phyloP scores from a whole-genome alignment of 1,140 invertebrate genomes.

The Trichogramma pretiosum region DNA sequence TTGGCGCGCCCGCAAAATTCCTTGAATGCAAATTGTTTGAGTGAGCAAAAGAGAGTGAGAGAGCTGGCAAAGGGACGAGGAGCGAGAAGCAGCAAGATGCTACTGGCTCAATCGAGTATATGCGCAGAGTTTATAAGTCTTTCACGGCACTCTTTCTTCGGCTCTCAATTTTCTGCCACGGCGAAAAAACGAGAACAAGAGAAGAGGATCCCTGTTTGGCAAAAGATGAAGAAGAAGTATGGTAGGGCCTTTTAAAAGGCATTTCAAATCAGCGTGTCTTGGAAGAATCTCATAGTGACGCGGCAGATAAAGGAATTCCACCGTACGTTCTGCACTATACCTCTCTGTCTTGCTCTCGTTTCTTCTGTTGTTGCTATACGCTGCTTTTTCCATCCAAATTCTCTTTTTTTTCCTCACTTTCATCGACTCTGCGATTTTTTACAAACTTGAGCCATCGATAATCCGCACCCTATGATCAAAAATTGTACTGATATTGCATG shows the following conservation, averaged over 20 bases:
- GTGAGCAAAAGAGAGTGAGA: neutral
- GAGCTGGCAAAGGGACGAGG: neutral
- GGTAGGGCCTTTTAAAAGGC: conserved; percentile 32
- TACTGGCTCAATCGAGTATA: neutral
- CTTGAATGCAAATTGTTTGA: conserved; percentile 13
- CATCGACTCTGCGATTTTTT: conserved; percentile 4
- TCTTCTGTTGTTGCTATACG: conserved; percentile 12
- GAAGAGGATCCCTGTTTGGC: neutral
- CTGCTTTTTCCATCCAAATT: neutral
- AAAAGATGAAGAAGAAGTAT: neutral
- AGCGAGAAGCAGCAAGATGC: too few relatives aligned
- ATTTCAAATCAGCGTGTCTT: conserved; percentile 43
- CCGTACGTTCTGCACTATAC: conserved; percentile 17
- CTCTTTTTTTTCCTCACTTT: conserved; percentile 7
- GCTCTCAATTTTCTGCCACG: conserved; percentile 12
- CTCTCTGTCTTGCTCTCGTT: conserved; percentile 17
- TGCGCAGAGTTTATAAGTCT: neutral
- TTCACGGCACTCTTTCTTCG: neutral
- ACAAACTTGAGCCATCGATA: conserved; percentile 9
- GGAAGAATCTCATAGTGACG: conserved; percentile 45
- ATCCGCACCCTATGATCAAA: too few relatives aligned
- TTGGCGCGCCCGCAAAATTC: conserved; percentile 14
- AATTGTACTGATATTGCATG: too few relatives aligned
- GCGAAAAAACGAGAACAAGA: conserved; percentile 2
- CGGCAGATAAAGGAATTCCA: conserved; percentile 43